phyloP scores from a whole-genome alignment of 2,113 vertebrate species.

The Myrmophylax atrothorax region DNA sequence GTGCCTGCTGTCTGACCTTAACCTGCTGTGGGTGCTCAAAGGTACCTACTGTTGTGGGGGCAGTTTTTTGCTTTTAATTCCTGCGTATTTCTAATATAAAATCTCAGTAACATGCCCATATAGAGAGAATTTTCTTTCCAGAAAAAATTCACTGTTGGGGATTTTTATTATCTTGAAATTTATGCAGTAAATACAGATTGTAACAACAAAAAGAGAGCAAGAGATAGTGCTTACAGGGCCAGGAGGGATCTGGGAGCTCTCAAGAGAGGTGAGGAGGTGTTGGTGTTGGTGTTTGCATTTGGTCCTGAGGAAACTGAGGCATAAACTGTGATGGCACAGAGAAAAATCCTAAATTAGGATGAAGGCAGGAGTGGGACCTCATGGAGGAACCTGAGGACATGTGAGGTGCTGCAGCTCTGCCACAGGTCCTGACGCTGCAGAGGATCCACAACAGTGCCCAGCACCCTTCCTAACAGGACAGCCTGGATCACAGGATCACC shows the following conservation, averaged over 20 bases:
- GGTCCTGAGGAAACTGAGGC: neutral
- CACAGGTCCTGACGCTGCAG: neutral
- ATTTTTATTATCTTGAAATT: neutral
- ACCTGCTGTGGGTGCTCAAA: neutral
- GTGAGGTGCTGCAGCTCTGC: neutral
- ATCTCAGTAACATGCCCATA: fast-evolving
- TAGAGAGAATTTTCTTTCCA: neutral
- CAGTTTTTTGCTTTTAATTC: neutral
- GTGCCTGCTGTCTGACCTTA: neutral
- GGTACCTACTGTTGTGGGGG: neutral
- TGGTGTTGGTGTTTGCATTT: too few relatives aligned
- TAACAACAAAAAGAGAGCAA: neutral
- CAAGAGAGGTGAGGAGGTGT: fast-evolving
- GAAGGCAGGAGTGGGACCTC: neutral
- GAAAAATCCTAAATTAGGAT: neutral
- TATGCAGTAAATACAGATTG: neutral
- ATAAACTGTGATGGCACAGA: neutral
- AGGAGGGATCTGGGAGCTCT: neutral
- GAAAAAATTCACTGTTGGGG: neutral
- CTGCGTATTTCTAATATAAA: neutral
- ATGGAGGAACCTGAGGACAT: neutral
- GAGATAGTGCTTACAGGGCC: neutral
- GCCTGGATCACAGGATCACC: fast-evolving
- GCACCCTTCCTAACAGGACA: fast-evolving
- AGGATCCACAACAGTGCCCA: neutral